These are phyloP conservation scores for Ornithorhynchus anatinus DNA, from an alignment of 2,113 vertebrate genomes.

Conservation along the genomic window DNA sequence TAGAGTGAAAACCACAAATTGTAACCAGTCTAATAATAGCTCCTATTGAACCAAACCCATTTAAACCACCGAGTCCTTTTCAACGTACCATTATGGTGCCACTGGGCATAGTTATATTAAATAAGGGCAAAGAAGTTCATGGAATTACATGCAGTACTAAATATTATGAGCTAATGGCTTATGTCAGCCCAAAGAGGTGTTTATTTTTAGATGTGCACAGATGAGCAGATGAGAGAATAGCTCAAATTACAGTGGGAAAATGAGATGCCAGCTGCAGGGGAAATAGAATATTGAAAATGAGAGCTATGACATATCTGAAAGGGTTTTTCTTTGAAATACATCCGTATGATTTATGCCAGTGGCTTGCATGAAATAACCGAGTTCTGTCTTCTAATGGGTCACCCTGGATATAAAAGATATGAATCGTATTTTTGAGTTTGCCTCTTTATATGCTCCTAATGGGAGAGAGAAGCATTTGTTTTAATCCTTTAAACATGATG, in stretches of 20 bases:
- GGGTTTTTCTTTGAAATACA: not conserved
- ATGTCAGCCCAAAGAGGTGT: not conserved
- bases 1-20: too few relatives aligned
- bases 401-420: not conserved
- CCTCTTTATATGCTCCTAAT: slow-evolving; percentile 6
- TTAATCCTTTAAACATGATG: not conserved
- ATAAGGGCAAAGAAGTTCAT: not conserved
- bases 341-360: not conserved
- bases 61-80: too few relatives aligned
- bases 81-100: not conserved
- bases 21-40: too few relatives aligned
- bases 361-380: not conserved
- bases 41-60: too few relatives aligned
- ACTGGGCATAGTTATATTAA: not conserved
- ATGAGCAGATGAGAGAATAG: not conserved
- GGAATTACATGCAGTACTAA: not conserved
- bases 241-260: not conserved
- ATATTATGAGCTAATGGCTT: not conserved
- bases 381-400: not conserved
- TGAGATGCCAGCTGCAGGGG: not conserved
- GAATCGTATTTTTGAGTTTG: too few relatives aligned
- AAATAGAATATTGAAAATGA: not conserved
- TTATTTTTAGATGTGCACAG: not conserved
- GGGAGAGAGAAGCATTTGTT: not conserved
- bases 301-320: not conserved